Conservation (phyloP, 2,888 invertebrate genomes). For the Silvanus unidentatus region DNA sequence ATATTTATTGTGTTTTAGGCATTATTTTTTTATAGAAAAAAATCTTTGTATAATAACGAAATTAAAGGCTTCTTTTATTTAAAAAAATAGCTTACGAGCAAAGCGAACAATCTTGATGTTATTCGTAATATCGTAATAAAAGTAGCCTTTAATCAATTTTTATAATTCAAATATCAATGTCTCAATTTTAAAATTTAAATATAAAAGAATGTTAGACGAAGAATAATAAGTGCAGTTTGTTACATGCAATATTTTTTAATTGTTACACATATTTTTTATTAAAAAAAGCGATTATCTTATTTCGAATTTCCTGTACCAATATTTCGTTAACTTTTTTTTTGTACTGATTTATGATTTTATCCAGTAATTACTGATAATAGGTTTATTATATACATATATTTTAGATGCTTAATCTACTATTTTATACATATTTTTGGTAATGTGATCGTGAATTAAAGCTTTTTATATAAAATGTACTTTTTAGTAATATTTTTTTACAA, state of each 20-base stretch:
- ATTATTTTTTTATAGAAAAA: slow-evolving; percentile 25
- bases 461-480: slow-evolving; percentile 45
- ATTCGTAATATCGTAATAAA: too few species aligned
- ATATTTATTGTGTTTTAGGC: slow-evolving; percentile 36
- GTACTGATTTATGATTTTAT: slow-evolving; percentile 17
- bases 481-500: slow-evolving; percentile 48
- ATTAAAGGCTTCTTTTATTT: too few species aligned
- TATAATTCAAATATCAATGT: slow-evolving; percentile 38
- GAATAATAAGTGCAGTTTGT: slow-evolving; percentile 24
- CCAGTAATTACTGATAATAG: too few species aligned
- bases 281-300: too few species aligned
- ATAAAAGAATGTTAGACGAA: slow-evolving; percentile 30
- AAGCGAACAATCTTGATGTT: too few species aligned
- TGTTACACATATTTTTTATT: slow-evolving; percentile 1
- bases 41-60: too few species aligned
- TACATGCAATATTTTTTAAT: slow-evolving; percentile 22
- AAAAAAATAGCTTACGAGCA: too few species aligned
- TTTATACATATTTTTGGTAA: slow-evolving; percentile 40
- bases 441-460: slow-evolving; percentile 46
- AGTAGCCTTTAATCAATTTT: slow-evolving; percentile 27
- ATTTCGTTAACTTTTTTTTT: too few species aligned
- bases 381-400: slow-evolving; percentile 22
- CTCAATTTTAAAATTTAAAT: slow-evolving; percentile 35
- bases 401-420: slow-evolving; percentile 30
- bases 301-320: too few species aligned